These are phyloP conservation scores for Cylindroiulus punctatus DNA, from an alignment of 2,888 invertebrate genomes.

Conservation along the genomic window DNA sequence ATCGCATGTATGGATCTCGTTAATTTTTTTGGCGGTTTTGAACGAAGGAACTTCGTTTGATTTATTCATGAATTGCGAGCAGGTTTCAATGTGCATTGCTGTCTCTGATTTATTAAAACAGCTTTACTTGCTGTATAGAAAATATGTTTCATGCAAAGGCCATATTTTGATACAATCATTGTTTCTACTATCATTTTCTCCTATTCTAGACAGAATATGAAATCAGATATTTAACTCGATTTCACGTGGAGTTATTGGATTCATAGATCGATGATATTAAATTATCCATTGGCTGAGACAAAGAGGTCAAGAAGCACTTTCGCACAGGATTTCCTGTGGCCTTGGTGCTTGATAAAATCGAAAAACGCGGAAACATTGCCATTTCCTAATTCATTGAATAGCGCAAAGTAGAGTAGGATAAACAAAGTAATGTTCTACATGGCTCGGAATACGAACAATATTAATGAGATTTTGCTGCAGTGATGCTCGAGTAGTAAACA, in stretches of 20 bases:
- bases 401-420: neutral
- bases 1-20: too few relatives aligned
- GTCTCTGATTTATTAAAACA: neutral
- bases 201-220: neutral
- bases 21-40: too few relatives aligned
- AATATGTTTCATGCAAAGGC: too few relatives aligned
- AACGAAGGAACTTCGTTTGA: neutral
- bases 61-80: neutral
- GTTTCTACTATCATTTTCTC: neutral
- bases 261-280: neutral
- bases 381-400: neutral
- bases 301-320: neutral
- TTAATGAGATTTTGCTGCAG: neutral
- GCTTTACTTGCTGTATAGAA: too few relatives aligned
- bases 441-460: neutral
- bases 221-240: neutral
- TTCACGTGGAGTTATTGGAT: neutral
- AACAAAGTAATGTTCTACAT: neutral
- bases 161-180: too few relatives aligned
- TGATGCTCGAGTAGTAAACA: too few relatives aligned
- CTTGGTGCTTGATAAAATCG: too few relatives aligned
- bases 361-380: too few relatives aligned
- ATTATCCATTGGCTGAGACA: slow-evolving; percentile 2
- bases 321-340: neutral
- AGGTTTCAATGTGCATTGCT: neutral